A percentile compares a stretch with the other conserved stretches of the same genome.
Evolutionary conservation across 2,797 vertebrate species (phyloP).

Genomic region (Syngnathus acus): DNA sequence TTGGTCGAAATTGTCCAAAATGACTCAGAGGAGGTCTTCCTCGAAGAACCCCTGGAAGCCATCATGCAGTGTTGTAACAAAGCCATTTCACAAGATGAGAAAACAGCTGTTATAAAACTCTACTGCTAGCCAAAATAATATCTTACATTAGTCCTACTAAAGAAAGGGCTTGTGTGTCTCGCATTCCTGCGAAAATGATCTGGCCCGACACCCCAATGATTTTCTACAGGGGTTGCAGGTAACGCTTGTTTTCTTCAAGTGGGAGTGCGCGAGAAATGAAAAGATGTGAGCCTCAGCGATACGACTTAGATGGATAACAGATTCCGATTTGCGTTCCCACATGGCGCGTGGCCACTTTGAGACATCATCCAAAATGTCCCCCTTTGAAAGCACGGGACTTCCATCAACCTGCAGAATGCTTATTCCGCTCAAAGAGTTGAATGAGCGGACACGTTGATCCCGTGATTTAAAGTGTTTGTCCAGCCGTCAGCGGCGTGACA

Average conservation of each 20-base stretch:
- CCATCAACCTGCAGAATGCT: background rate
- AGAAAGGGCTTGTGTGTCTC: background rate
- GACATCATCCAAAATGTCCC: too few species aligned
- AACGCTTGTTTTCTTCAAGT: background rate
- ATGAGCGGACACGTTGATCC: slow-evolving; percentile 4
- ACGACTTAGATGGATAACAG: background rate
- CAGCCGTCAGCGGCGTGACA: slow-evolving; percentile 5
- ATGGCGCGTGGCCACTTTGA: background rate
- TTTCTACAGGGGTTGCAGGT: background rate
- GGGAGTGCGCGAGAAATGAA: slow-evolving; percentile 1
- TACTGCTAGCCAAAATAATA: background rate
- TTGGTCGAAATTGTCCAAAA: background rate
- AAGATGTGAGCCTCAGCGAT: background rate
- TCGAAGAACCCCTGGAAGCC: background rate
- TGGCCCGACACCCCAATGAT: background rate
- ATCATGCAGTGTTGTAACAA: background rate
- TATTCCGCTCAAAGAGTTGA: slow-evolving; percentile 3
- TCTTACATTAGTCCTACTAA: background rate
- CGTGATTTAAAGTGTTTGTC: background rate
- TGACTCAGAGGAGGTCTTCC: background rate
- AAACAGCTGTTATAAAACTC: background rate
- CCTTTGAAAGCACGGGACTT: background rate
- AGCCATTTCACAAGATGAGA: background rate
- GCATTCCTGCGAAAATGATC: slow-evolving; percentile 7
- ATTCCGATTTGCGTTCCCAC: background rate